These are phyloP conservation scores for Spheniscus mendiculus DNA, from an alignment of 2,113 vertebrate genomes.

Conservation along the genomic window DNA sequence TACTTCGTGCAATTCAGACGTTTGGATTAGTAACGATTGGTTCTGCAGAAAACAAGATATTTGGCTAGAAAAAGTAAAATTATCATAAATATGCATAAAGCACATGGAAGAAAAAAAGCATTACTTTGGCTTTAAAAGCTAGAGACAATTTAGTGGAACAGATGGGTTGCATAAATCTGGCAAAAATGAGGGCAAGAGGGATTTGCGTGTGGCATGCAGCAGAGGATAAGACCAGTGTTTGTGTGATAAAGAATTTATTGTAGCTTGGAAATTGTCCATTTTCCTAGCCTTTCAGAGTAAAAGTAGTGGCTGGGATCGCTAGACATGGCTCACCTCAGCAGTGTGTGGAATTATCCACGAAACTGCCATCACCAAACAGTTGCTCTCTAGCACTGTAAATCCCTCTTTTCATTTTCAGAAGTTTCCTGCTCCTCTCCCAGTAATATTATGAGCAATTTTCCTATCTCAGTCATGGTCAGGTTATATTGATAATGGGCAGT, in stretches of 20 bases:
- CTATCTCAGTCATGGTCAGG: fast-evolving
- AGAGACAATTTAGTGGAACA: constrained; percentile 22
- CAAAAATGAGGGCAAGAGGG: constrained; percentile 25
- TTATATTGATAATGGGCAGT: no score
- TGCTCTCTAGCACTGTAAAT: no score
- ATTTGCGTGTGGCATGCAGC: background rate
- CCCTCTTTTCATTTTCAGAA: background rate
- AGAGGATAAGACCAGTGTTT: background rate
- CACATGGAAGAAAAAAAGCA: background rate
- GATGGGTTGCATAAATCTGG: constrained; percentile 33
- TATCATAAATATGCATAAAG: background rate
- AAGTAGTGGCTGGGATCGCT: background rate
- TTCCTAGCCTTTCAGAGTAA: background rate
- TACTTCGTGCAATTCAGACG: background rate
- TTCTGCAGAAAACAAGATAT: background rate
- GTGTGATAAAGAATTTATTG: background rate
- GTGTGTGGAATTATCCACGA: background rate
- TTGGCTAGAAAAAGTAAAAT: background rate
- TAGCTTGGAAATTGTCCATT: background rate
- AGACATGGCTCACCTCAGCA: background rate
- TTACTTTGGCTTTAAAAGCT: constrained; percentile 6
- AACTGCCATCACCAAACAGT: fast-evolving
- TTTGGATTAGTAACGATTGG: background rate
- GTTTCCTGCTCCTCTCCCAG: background rate
- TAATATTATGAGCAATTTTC: fast-evolving